These are phyloP conservation scores for Gobionotothen gibberifrons DNA, from an alignment of 2,797 vertebrate species.

Conservation along the genomic window DNA sequence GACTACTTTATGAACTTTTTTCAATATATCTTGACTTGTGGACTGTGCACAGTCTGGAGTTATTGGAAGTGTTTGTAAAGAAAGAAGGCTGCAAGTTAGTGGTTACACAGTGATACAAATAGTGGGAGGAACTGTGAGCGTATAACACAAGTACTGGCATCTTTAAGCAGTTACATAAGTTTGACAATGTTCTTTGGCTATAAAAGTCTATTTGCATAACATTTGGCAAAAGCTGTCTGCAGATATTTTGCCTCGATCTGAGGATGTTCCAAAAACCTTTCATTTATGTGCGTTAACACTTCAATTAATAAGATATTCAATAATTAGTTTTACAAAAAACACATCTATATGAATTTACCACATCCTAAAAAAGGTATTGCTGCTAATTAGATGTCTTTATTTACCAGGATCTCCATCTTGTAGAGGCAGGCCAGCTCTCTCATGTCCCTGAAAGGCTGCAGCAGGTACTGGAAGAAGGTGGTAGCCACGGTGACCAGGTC, in stretches of 20 bases:
- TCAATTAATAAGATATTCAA: not conserved
- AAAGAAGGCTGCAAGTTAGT: not conserved
- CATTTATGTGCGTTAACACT: not conserved
- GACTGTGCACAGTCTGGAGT: too few relatives aligned
- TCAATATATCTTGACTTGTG: too few relatives aligned
- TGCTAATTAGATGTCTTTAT: not conserved
- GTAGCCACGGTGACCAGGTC: conserved; percentile 91
- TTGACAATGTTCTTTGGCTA: not conserved
- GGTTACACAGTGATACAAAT: not conserved
- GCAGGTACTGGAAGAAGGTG: conserved; percentile 92
- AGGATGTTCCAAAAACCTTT: not conserved
- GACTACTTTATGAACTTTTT: too few relatives aligned
- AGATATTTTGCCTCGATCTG: not conserved
- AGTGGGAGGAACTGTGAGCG: not conserved
- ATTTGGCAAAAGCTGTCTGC: not conserved
- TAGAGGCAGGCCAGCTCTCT: conserved; percentile 92
- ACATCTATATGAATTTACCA: not conserved
- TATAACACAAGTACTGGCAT: not conserved
- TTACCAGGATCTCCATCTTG: conserved; percentile 94
- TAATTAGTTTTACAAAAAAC: not conserved
- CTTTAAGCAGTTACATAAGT: not conserved
- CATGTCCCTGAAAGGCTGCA: conserved; percentile 96
- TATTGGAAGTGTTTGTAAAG: too few relatives aligned
- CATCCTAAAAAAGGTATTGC: not conserved
- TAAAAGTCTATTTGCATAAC: not conserved